phyloP scores from a whole-genome alignment of 1,140 invertebrate genomes.

The Hesperophylax magnus region DNA sequence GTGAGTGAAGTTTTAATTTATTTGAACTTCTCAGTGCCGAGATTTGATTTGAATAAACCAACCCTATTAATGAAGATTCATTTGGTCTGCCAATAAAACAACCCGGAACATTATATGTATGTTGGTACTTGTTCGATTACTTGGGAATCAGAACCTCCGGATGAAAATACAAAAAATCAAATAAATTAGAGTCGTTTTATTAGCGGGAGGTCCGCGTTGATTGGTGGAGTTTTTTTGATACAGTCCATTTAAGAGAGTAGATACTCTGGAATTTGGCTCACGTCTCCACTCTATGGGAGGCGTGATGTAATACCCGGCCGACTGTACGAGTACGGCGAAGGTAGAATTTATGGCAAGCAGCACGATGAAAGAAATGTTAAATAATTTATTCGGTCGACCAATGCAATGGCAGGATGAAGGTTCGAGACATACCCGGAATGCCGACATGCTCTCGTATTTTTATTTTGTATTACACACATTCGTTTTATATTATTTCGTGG shows the following conservation, averaged over 20 bases:
- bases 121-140: background rate
- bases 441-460: slow-evolving; percentile 24
- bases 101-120: no score
- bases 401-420: slow-evolving; percentile 11
- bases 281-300: slow-evolving; percentile 53
- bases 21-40: no score
- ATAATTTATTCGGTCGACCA: slow-evolving; percentile 55
- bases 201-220: slow-evolving; percentile 34
- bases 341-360: slow-evolving; percentile 53
- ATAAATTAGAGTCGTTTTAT: slow-evolving; percentile 56
- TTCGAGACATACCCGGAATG: background rate
- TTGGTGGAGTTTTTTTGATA: slow-evolving; percentile 36
- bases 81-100: no score
- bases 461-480: slow-evolving; percentile 32
- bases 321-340: slow-evolving; percentile 23
- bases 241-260: slow-evolving; percentile 41
- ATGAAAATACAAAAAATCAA: slow-evolving; percentile 48
- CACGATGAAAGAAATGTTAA: slow-evolving; percentile 59
- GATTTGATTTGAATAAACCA: no score
- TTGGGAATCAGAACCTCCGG: slow-evolving; percentile 29
- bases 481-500: slow-evolving; percentile 3
- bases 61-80: no score
- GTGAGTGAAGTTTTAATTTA: no score
- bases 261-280: slow-evolving; percentile 47
- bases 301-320: slow-evolving; percentile 54